Evolutionary conservation across 2,797 vertebrate species (phyloP).

Genomic region (Monodelphis domestica): DNA sequence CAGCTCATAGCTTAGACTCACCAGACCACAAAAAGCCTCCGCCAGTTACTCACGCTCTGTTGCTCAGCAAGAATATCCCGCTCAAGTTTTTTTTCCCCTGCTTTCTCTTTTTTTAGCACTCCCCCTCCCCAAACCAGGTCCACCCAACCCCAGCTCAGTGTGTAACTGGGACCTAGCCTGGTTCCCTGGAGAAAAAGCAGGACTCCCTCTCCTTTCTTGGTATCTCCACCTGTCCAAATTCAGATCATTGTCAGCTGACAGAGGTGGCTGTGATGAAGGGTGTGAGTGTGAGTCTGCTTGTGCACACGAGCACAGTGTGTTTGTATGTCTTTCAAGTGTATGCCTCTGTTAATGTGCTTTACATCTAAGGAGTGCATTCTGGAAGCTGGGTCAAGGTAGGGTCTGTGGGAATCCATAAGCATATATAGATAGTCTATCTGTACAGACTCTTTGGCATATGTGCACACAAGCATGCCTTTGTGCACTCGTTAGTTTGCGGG

Average conservation of each 20-base stretch:
- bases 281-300: conserved; percentile 8
- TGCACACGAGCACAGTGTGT: conserved; percentile 13
- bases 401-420: conserved; percentile 4
- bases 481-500: background rate
- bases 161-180: conserved; percentile 36
- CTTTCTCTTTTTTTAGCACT: conserved; percentile 67
- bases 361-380: background rate
- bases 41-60: conserved; percentile 87
- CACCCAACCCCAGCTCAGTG: conserved; percentile 54
- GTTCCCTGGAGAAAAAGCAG: conserved; percentile 48
- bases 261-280: conserved; percentile 23
- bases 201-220: background rate
- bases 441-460: conserved; percentile 63
- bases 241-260: conserved; percentile 56
- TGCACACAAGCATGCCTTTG: conserved; percentile 58
- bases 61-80: conserved; percentile 89
- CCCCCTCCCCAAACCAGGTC: conserved; percentile 42
- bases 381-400: conserved; percentile 5
- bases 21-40: conserved; percentile 88
- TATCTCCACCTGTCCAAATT: conserved; percentile 49
- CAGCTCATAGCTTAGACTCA: conserved; percentile 89
- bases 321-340: background rate
- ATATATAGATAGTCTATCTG: conserved; percentile 17
- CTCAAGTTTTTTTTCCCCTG: conserved; percentile 72
- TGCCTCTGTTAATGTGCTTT: conserved; percentile 25